Conservation (phyloP, 2,888 invertebrate species). For the Stenodera caucasica region DNA sequence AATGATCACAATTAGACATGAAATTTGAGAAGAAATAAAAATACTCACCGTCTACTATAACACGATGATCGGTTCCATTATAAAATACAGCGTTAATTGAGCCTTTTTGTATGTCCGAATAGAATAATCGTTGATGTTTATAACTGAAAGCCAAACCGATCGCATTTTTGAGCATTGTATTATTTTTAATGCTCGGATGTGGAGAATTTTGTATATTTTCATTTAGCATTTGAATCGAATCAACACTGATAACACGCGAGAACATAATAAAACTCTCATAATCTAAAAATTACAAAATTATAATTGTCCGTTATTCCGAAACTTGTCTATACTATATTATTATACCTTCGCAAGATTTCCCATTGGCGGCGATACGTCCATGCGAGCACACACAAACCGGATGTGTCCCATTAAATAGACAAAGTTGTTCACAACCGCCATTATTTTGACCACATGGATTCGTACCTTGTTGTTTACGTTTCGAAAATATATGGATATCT, state of each 20-base stretch:
- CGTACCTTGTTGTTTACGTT: constrained; percentile 59
- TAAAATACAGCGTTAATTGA: constrained; percentile 81
- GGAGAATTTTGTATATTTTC: constrained; percentile 77
- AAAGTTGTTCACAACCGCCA: constrained; percentile 78
- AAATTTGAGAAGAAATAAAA: not conserved
- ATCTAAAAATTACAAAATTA: constrained; percentile 55
- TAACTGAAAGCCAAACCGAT: constrained; percentile 84
- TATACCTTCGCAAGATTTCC: constrained; percentile 66
- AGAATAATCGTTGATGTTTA: constrained; percentile 69
- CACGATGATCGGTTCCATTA: constrained; percentile 73
- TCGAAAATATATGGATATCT: constrained; percentile 68
- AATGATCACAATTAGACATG: constrained; percentile 13
- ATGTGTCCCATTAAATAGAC: constrained; percentile 68
- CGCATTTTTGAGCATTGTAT: constrained; percentile 78
- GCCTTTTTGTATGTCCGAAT: constrained; percentile 86
- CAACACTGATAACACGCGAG: constrained; percentile 78
- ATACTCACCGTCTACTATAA: constrained; percentile 68
- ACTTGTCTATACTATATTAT: constrained; percentile 4
- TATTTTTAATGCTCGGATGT: constrained; percentile 70
- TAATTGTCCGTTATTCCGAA: constrained; percentile 8
- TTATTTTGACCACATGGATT: constrained; percentile 69
- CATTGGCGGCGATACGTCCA: constrained; percentile 70
- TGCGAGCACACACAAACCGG: constrained; percentile 82
- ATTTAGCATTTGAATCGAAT: constrained; percentile 77
- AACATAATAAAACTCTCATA: constrained; percentile 82